These are phyloP conservation scores for Villa cingulata DNA, from an alignment of 2,888 invertebrate species.

Conservation along the genomic window DNA sequence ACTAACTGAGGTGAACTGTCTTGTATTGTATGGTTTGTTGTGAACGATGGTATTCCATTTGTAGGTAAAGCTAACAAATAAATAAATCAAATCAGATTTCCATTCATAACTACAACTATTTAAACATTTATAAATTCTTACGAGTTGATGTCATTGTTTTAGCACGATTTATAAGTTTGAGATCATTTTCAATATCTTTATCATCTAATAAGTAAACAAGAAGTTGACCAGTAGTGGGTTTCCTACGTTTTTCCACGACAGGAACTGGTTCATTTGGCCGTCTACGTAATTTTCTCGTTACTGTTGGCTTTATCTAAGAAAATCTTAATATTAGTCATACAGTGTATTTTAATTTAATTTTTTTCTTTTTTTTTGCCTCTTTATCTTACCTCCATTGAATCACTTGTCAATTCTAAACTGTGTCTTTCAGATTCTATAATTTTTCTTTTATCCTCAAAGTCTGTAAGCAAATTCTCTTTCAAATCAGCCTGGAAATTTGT, in stretches of 20 bases:
- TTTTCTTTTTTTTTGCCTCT: no score
- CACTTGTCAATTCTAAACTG: slow-evolving; percentile 81
- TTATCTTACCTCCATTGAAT: slow-evolving; percentile 56
- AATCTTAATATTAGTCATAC: no score
- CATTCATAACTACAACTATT: no score
- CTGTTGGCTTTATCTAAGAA: slow-evolving; percentile 88
- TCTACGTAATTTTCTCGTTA: slow-evolving; percentile 81
- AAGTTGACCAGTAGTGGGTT: slow-evolving; percentile 72
- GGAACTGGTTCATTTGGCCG: slow-evolving; percentile 91
- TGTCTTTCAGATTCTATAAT: slow-evolving; percentile 78
- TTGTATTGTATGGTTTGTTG: slow-evolving; percentile 26
- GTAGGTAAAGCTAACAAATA: slow-evolving; percentile 34
- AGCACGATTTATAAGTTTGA: slow-evolving; percentile 61
- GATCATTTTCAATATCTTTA: slow-evolving; percentile 73
- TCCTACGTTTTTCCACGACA: slow-evolving; percentile 71
- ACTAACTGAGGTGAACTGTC: slow-evolving; percentile 39
- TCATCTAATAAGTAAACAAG: slow-evolving; percentile 78
- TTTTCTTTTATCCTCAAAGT: slow-evolving; percentile 85
- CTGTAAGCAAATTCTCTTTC: slow-evolving; percentile 73
- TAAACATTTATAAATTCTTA: slow-evolving; percentile 28
- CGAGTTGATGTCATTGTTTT: slow-evolving; percentile 40
- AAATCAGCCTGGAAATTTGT: slow-evolving; percentile 50
- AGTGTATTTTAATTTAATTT: no score
- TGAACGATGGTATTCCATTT: slow-evolving; percentile 24
- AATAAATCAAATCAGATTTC: slow-evolving; percentile 7